Evolutionary conservation across 2,113 vertebrate species (phyloP).

Genomic region (Sinocyclocheilus maitianheensis): DNA sequence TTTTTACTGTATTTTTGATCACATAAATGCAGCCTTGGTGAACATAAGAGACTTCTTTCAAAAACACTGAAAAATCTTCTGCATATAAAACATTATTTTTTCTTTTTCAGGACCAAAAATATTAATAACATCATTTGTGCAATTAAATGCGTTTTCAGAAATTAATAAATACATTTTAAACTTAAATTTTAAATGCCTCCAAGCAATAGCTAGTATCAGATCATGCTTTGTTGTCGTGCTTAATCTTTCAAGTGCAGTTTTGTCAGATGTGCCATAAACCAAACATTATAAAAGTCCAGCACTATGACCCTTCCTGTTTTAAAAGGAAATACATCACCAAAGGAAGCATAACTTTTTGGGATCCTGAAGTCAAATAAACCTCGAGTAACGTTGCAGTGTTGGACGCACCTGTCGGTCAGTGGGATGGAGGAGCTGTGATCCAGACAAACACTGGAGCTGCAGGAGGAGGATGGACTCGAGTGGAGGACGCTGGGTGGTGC

Average conservation of each 20-base stretch:
- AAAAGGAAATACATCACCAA: background rate
- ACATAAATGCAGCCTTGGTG: background rate
- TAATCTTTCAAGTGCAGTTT: background rate
- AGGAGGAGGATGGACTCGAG: background rate
- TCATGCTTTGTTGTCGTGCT: background rate
- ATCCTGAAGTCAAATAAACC: no score
- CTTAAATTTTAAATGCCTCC: background rate
- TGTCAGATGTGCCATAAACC: slow-evolving; percentile 10
- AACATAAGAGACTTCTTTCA: background rate
- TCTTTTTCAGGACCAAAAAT: background rate
- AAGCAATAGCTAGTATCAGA: background rate
- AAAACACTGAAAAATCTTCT: background rate
- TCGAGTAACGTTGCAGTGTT: background rate
- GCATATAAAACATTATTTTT: background rate
- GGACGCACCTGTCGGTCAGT: slow-evolving; percentile 67
- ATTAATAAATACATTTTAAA: background rate
- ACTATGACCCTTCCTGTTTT: background rate
- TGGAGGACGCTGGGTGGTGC: background rate
- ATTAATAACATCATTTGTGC: background rate
- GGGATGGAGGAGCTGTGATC: slow-evolving; percentile 28
- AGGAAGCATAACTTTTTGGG: no score
- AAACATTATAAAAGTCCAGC: background rate
- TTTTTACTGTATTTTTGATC: no score
- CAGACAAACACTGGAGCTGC: slow-evolving; percentile 12
- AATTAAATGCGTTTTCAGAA: background rate